phyloP scores from a whole-genome alignment of 2,888 invertebrate species.

The Mesochorus sp. region DNA sequence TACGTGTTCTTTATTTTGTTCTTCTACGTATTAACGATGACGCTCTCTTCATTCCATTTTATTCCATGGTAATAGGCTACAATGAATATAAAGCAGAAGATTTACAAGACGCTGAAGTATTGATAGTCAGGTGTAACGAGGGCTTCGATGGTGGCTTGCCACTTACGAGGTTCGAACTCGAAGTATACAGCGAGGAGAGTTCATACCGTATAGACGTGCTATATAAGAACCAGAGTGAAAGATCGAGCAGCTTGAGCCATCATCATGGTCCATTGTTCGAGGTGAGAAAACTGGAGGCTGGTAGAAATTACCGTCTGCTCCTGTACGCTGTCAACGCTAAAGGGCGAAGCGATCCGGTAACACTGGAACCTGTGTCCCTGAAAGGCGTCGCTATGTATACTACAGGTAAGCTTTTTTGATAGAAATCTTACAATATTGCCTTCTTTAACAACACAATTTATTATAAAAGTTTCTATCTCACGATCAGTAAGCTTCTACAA shows the following conservation, averaged over 20 bases:
- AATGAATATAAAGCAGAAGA: conserved; percentile 76
- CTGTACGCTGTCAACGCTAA: conserved; percentile 94
- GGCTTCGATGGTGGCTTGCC: conserved; percentile 94
- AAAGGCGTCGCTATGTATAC: conserved; percentile 89
- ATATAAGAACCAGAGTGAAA: conserved; percentile 76
- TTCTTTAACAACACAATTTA: neutral
- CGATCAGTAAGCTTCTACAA: conserved; percentile 14
- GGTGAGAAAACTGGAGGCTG: conserved; percentile 88
- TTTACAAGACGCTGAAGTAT: conserved; percentile 85
- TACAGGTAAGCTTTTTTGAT: conserved; percentile 74
- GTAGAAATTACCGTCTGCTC: conserved; percentile 90
- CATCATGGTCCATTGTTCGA: conserved; percentile 85
- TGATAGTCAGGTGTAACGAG: conserved; percentile 93
- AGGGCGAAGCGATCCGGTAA: conserved; percentile 91
- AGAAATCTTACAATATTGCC: neutral
- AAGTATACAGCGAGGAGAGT: conserved; percentile 78
- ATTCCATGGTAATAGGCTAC: conserved; percentile 67
- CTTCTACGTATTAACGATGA: neutral
- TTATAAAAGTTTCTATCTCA: neutral
- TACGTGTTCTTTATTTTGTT: neutral
- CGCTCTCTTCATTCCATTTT: neutral
- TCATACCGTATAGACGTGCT: conserved; percentile 75
- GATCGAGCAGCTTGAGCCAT: conserved; percentile 44
- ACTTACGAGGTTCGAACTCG: conserved; percentile 84
- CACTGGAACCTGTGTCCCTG: conserved; percentile 92